Evolutionary conservation across 2,797 vertebrate genomes (phyloP).

Genomic region (Enteromius thamalakanensis): DNA sequence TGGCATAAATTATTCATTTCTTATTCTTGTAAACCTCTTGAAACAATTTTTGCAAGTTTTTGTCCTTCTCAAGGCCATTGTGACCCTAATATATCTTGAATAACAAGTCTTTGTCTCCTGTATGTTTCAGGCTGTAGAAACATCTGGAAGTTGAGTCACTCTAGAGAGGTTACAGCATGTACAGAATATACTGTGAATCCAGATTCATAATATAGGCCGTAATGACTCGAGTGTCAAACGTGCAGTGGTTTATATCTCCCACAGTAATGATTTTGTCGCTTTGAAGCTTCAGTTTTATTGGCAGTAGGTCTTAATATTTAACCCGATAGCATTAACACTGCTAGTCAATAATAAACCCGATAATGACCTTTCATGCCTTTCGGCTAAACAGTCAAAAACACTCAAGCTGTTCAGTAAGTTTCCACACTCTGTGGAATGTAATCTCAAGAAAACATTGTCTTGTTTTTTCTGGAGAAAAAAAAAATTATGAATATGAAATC

Average conservation of each 20-base stretch:
- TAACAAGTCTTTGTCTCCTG: neutral
- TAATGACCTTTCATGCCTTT: constrained; percentile 36
- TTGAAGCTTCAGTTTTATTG: neutral
- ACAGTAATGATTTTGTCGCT: neutral
- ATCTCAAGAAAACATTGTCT: neutral
- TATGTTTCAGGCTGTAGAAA: neutral
- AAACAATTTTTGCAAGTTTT: neutral
- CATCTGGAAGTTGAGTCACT: constrained; percentile 9
- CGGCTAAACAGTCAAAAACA: constrained; percentile 23
- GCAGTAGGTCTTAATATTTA: constrained; percentile 58
- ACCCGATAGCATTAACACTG: constrained; percentile 51
- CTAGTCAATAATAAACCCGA: constrained; percentile 66
- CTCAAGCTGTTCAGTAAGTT: constrained; percentile 52
- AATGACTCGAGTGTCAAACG: neutral
- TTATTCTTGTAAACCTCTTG: neutral
- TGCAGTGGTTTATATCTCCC: neutral
- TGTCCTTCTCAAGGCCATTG: neutral
- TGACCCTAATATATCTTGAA: neutral
- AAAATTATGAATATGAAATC: neutral
- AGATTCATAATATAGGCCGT: neutral
- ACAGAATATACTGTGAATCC: neutral
- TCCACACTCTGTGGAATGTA: constrained; percentile 50
- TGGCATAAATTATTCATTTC: neutral
- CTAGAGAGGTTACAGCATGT: neutral
- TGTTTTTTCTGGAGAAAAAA: no score